Evolutionary conservation across 2,113 vertebrate species (phyloP).

Genomic region (Dasyurus viverrinus): DNA sequence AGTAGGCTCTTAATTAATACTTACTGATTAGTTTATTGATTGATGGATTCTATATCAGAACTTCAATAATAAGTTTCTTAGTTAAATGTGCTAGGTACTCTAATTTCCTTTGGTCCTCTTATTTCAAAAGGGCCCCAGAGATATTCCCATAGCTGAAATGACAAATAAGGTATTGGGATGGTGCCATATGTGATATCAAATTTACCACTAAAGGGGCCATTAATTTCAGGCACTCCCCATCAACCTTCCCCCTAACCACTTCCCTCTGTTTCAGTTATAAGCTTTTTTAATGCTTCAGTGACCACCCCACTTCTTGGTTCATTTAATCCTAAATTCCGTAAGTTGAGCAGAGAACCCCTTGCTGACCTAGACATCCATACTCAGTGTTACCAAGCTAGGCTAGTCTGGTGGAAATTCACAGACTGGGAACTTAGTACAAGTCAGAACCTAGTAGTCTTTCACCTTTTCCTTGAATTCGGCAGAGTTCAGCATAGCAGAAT

Average conservation of each 20-base stretch:
- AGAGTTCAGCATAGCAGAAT: background rate
- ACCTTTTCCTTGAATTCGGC: background rate
- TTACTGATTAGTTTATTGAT: background rate
- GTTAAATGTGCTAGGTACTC: background rate
- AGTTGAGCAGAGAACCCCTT: slow-evolving; percentile 32
- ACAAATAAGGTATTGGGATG: slow-evolving; percentile 56
- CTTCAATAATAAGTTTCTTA: background rate
- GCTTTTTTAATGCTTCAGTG: slow-evolving; percentile 69
- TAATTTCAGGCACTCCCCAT: slow-evolving; percentile 66
- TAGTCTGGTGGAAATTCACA: background rate
- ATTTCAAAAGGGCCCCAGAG: slow-evolving; percentile 25
- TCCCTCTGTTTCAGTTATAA: slow-evolving; percentile 67
- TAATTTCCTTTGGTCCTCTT: background rate
- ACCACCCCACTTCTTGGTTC: background rate
- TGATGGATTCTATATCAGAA: background rate
- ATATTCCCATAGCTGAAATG: slow-evolving; percentile 55
- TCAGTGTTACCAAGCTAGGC: background rate
- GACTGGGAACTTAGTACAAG: background rate
- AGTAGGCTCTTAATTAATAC: background rate
- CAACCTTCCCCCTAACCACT: slow-evolving; percentile 56
- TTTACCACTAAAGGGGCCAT: slow-evolving; percentile 64
- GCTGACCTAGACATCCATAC: background rate
- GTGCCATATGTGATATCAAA: slow-evolving; percentile 70
- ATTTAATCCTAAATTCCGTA: slow-evolving; percentile 33
- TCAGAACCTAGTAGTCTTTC: background rate